Evolutionary conservation across 2,797 vertebrate genomes (phyloP), one percentile per base, ranked within the genome.

Genomic region (Phoebastria nigripes): DNA sequence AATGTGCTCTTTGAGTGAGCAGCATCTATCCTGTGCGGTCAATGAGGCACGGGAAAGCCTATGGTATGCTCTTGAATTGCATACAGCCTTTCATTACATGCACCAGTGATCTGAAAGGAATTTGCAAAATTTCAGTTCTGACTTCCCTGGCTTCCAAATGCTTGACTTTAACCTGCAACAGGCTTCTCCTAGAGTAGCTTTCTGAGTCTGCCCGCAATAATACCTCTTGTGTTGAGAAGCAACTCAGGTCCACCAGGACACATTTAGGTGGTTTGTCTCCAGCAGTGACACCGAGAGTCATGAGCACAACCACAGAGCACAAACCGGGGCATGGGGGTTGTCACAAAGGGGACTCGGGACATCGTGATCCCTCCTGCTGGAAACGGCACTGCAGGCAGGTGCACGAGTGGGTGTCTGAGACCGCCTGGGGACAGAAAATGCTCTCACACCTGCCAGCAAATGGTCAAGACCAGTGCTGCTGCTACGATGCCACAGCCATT

Each of bases 321-420:
- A 24, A 37, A 69, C 12, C 7, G 8, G 9, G 7, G 15, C 0
- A 2, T 1, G 16, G 35, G n/a, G 44, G 58, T 11, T 66, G 87
- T 58, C 81, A 35, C 41, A 42, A 6, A 37, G 12, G 24, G 59
- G 25, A 19, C 54, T 31, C 4, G 1, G 69, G 85, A 78, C 72
- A 65, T 93, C 14, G 11, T 88, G 88, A 81, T 83, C 49, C 61
- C 73, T 88, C 91, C 94, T 94, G 93, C 86, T 72, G 93, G 35
- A 42, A 44, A 4, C 1, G 4, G 87, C 66, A 66, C 58, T 1
- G 2, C 9, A 6, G 76, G 29, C 0, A 3, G 72, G 69, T 21
- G 70, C 2, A 2, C 1, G 22, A 83, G 76, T 17, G 52, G 61
- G 72, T 41, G 86, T 58, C 6, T 61, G 92, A 58, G 70, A 26